Evolutionary conservation across 2,888 invertebrate species (phyloP), one percentile per base, ranked within the genome.

Genomic region (Cantharis lateralis): DNA sequence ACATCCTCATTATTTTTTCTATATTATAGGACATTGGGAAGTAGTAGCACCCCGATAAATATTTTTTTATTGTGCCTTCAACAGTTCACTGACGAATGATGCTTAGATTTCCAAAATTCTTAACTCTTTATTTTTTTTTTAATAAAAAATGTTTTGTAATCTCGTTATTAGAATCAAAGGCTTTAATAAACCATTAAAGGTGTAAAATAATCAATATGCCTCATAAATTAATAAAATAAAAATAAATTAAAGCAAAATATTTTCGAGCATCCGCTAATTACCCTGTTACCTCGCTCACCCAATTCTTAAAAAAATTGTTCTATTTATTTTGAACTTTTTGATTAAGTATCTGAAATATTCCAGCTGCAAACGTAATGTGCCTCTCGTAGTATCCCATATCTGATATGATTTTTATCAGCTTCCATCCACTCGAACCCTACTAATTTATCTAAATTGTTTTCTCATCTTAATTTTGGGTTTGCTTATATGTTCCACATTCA

Each of bases 1-100:
- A 26, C 72, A 75, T 71, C 73, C 62, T 77, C 72, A 71, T 78
- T 75, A 78, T 72, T 75, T 78, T 78, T 70, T 68, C 70, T 70
- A 70, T 26, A 24, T 9, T 24, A 70, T 24, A 28, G 72, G 75
- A 62, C 66, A 74, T 68, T 69, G 61, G n/a, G 48, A 48, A 48
- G 48, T 48, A 48, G 48, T n/a, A n/a, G 48, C 48, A 48, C 7
- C 48, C n/a, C 48, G 48, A 48, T 48, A 48, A 48, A 48, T 48
- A 48, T 48, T 48, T 48, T 48, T 48, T 48, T 48, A 48, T 48
- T 48, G 48, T n/a, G n/a, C n/a, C n/a, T 48, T 48, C 48, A 48
- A 48, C 48, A n/a, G n/a, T n/a, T n/a, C n/a, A 48, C 1, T 7
- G 48, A 48, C n/a, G n/a, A 48, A 48, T n/a, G 48, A 48, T n/a